Base-by-base conservation (phyloP, 2,888 invertebrate genomes). In the Halictus ligatus region DNA sequence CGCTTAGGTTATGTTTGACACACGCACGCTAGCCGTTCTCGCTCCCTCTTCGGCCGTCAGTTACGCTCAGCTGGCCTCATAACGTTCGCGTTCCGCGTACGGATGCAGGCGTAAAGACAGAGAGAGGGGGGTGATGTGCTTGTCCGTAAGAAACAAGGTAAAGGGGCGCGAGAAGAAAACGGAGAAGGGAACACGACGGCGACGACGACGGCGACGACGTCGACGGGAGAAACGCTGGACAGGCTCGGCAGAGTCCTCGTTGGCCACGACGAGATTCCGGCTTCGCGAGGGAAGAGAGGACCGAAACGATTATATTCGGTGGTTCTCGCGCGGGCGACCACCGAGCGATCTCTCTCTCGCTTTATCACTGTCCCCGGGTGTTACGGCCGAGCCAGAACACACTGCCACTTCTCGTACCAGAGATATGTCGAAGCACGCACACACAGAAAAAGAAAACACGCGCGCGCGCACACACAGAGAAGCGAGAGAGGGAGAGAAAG, bases 41-140 rank as follows among this genome's bases (percentile, higher is more conserved):
- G 80, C 88, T 88, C 88, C 83, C 88, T 82, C 88, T 87, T 81
- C 77, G 64, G 74, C 74, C 83, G 89, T 89, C 88, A 86, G 84
- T 83, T 84, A 86, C 88, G 78, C 84, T 89, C 89, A 87, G 85
- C 87, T 88, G 83, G 88, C 76, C 88, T 88, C 89, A 80, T 83
- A 85, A 88, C 85, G 86, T 81, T 72, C 43, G 78, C 75, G 72
- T 69, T 74, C 80, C 46, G 60, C 25, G 40, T 69, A 35, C 74
- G 77, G 78, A 78, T 80, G 81, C 83, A 78, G 88, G 75, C 82
- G 84, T 77, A 83, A 69, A 78, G 83, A 80, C 80, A 80, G 77
- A 81, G 83, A 21, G 18, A 21, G 15, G 82, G 79, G 77, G 76
- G 80, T 87, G 80, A 46, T 84, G 81, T 84, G 81, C 88, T 89